Evolutionary conservation across 2,888 invertebrate genomes (phyloP), one percentile per base, ranked within the genome.

Genomic region (Lasiommata megera): DNA sequence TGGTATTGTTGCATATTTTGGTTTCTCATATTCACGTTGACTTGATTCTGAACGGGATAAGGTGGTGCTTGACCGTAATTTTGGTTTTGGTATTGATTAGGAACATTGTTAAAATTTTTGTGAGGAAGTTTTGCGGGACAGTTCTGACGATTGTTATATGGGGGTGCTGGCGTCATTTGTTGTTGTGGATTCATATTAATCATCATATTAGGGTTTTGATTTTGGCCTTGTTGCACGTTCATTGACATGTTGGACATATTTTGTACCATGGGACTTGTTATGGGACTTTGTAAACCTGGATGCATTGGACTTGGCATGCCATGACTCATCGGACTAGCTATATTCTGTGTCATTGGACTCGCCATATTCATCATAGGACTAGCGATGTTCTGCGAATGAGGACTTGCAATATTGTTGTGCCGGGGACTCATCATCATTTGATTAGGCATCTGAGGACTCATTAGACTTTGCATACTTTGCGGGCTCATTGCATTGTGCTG

Each of bases 401-500:
- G 77, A 57, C 76, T 76, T 6, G 81, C 81, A 2, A 85, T 77
- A 54, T 84, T 85, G 43, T 81, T 83, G 53, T 85, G 84, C 37
- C 84, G 73, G 17, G 87, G 86, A 64, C 90, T 91, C 90, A 90
- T 89, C 73, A 85, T 82, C 60, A 89, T 85, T 69, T 88, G 89
- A 64, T 81, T 88, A 0, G 88, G 72, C 82, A 88, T 87, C 69
- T 87, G 89, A 11, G 89, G 89, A 61, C 89, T 89, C 86, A 88
- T 81, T 8, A 88, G 64, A 44, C 85, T 87, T 62, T 84, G 88
- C 80, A 88, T 87, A 56, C 86, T 89, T 67, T 88, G 88, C 1
- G 90, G 89, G 58, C 89, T 90, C 89, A 90, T 88, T 0, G 83
- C 86, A 38, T 87, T 88, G 56, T 90, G 86, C 65, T 84, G 88